Conservation (phyloP, 2,113 vertebrate genomes). For the Bos taurus region ARS-UCD2.0 NC_037354.1:24773501-24774000, state of each 20-base stretch:
- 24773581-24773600: background rate
- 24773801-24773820: background rate
- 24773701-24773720: background rate
- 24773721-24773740: background rate
- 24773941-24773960: background rate
- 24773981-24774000: background rate
- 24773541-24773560: slow-evolving; percentile 84
- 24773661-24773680: background rate
- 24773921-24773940: background rate
- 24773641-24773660: background rate
- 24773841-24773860: background rate
- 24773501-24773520: slow-evolving; percentile 88
- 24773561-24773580: background rate
- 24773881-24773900: background rate
- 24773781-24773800: background rate
- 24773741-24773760: too few relatives aligned
- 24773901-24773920: background rate
- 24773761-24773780: background rate
- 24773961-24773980: background rate
- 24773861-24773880: background rate
- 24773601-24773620: background rate
- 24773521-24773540: slow-evolving; percentile 84
- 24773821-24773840: background rate
- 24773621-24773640: background rate
- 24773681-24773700: background rate